Percentiles rank a stretch among this genome's conserved stretches.
Evolutionary conservation across 2,797 vertebrate genomes (phyloP).

Genomic region (Chiropotes sagulatus): DNA sequence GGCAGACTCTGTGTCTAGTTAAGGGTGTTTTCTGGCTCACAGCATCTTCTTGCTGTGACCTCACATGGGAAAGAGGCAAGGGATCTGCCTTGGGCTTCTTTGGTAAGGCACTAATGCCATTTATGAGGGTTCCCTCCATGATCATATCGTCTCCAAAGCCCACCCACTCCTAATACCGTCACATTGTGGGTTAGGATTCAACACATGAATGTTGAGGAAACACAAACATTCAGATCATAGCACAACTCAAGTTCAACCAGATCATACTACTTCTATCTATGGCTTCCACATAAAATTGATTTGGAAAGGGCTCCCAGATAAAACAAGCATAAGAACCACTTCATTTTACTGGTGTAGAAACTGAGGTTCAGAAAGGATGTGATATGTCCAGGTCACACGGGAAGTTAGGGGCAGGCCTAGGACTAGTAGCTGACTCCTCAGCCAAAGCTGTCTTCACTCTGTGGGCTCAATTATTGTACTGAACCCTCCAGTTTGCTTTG

Average conservation of each 20-base stretch:
- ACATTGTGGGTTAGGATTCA: neutral
- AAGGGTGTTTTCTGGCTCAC: neutral
- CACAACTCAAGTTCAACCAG: neutral
- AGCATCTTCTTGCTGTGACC: neutral
- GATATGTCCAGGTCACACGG: rapidly evolving
- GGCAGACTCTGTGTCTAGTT: too few species aligned
- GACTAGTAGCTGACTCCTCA: neutral
- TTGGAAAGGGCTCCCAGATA: neutral
- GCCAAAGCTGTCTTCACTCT: neutral
- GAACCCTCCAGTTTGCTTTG: neutral
- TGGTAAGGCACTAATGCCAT: neutral
- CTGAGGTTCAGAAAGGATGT: neutral
- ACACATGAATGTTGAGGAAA: neutral
- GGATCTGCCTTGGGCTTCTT: neutral
- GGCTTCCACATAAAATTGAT: neutral
- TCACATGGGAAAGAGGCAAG: neutral
- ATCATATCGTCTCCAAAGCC: neutral
- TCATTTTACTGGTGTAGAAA: neutral
- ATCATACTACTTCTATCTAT: neutral
- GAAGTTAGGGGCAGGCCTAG: neutral
- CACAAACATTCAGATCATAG: neutral
- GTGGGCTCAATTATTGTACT: neutral
- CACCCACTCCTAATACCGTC: neutral
- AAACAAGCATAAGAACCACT: neutral
- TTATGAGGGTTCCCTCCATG: neutral